Evolutionary conservation across 2,888 invertebrate genomes (phyloP).

Genomic region (Bedellia somnulentella): DNA sequence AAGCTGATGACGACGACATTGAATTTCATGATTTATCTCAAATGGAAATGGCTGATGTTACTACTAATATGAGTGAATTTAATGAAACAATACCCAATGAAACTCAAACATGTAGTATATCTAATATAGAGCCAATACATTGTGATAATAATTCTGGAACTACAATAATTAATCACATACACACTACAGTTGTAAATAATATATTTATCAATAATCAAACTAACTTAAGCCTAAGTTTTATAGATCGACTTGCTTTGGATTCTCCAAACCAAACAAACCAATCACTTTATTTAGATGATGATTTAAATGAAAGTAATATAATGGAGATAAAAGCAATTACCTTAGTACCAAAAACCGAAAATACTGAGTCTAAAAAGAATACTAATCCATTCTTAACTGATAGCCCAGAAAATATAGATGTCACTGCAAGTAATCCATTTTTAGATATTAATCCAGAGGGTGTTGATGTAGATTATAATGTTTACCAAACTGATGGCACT

Average conservation of each 20-base stretch:
- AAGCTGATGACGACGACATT: background rate
- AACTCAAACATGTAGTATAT: slow-evolving; percentile 17
- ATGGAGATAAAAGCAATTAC: slow-evolving; percentile 59
- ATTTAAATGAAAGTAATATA: slow-evolving; percentile 54
- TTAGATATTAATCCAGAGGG: slow-evolving; percentile 15
- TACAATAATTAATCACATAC: too few relatives aligned
- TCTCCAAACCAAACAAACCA: slow-evolving; percentile 38
- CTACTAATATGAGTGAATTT: background rate
- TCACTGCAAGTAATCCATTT: slow-evolving; percentile 29
- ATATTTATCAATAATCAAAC: slow-evolving; percentile 33
- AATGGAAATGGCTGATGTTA: too few relatives aligned
- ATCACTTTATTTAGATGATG: slow-evolving; percentile 46
- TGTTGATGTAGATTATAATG: slow-evolving; percentile 32
- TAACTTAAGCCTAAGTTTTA: slow-evolving; percentile 44
- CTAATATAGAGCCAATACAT: slow-evolving; percentile 30
- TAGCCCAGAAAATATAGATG: slow-evolving; percentile 19
- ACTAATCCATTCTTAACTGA: slow-evolving; percentile 51
- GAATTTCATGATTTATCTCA: too few relatives aligned
- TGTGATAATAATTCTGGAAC: too few relatives aligned
- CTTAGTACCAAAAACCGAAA: slow-evolving; percentile 44
- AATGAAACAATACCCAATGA: background rate
- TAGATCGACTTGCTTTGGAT: slow-evolving; percentile 42
- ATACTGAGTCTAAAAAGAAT: slow-evolving; percentile 21
- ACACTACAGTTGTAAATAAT: slow-evolving; percentile 24
- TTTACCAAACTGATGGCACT: slow-evolving; percentile 17